These are phyloP conservation scores for Lota lota DNA, from an alignment of 2,113 vertebrate genomes.

Conservation along the genomic window DNA sequence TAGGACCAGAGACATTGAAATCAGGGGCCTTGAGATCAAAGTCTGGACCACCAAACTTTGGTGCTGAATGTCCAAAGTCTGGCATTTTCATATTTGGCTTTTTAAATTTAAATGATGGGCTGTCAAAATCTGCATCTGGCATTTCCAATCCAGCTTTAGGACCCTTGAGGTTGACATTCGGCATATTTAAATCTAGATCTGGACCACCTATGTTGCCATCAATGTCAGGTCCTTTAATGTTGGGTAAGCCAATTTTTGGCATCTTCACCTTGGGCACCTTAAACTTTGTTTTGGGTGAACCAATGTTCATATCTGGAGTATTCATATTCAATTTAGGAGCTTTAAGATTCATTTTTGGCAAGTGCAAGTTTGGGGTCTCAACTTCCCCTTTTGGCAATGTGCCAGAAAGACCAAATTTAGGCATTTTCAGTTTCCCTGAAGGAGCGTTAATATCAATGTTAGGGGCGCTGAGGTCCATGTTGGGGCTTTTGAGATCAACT, in stretches of 20 bases:
- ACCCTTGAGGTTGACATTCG: not conserved
- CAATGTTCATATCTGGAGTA: slow-evolving; percentile 40
- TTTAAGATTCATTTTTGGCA: slow-evolving; percentile 33
- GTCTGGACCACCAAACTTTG: slow-evolving; percentile 8
- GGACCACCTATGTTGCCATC: slow-evolving; percentile 33
- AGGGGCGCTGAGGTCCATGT: slow-evolving; percentile 1
- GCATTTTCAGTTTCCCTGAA: slow-evolving; percentile 17
- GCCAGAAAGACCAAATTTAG: slow-evolving; percentile 6
- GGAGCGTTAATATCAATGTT: not conserved
- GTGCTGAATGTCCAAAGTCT: slow-evolving; percentile 26
- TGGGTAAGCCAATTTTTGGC: slow-evolving; percentile 24
- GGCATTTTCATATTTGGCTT: slow-evolving; percentile 38
- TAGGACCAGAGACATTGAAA: too few species aligned
- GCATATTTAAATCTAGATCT: slow-evolving; percentile 42
- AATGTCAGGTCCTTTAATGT: not conserved
- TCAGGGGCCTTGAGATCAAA: too few species aligned
- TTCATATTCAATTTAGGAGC: slow-evolving; percentile 38
- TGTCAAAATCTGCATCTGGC: too few species aligned
- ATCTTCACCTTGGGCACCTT: slow-evolving; percentile 40
- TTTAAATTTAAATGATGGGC: slow-evolving; percentile 29
- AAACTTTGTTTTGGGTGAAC: slow-evolving; percentile 31
- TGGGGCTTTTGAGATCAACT: slow-evolving; percentile 41
- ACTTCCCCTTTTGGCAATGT: slow-evolving; percentile 13
- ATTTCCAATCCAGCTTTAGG: too few species aligned
- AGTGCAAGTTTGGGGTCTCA: slow-evolving; percentile 27